Evolutionary conservation across 2,797 vertebrate genomes (phyloP), one percentile per base, ranked within the genome.

Genomic region (Limosa lapponica): DNA sequence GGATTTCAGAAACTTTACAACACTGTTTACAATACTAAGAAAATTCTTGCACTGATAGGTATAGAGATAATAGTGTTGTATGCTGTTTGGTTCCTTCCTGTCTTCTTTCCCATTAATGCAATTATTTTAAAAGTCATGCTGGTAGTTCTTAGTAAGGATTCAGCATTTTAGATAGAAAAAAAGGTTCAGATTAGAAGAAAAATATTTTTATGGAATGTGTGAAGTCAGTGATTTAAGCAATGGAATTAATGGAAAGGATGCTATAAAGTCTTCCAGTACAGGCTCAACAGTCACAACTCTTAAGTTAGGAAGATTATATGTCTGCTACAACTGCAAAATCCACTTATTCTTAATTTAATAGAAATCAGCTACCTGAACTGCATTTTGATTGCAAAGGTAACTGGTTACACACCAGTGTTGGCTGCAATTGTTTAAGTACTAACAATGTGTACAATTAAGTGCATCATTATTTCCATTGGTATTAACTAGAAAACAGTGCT

Each of bases 1-100:
- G 34, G 51, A 51, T 75, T 79, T 84, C 88, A 87, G 55, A 88
- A 85, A 72, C 16, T 90, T 95, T 93, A 91, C 44, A 75, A 32
- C 51, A 32, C 61, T 77, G 37, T 95, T 95, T 86, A 46, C 37
- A 67, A 22, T 58, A 22, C 49, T 82, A 44, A 83, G 66, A 87
- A 88, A 58, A 61, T 59, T 80, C 67, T 82, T 92, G 55, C 34
- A 30, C 43, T 64, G 79, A 41, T 44, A 51, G 19, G 24, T 39
- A 16, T 48, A 28, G 64, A 73, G 74, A 73, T 87, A 85, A 69
- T 17, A 66, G 10, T 46, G 46, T 36, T 0, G 0, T 54, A 24
- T 72, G 54, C 16, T 58, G 4, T 32, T 89, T 57, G 23, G 61
- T 69, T 90, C 41, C 27, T 67, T 72, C 62, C 3, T 55, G 16